Evolutionary conservation across 2,888 invertebrate genomes (phyloP).

Genomic region (Tholera decimalis): DNA sequence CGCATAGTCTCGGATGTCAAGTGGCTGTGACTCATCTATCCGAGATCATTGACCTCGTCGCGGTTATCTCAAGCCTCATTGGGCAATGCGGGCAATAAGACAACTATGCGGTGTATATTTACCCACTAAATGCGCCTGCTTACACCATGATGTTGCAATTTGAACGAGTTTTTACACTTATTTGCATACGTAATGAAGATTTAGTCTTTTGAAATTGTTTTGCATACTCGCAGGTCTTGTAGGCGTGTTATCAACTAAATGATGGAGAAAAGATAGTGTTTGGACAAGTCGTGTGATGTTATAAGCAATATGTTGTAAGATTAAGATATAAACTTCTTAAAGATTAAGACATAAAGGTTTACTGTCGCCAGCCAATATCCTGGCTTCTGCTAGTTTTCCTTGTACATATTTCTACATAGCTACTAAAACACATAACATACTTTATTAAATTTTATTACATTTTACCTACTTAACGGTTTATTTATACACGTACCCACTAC

Average conservation of each 20-base stretch:
- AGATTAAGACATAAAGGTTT: slow-evolving; percentile 24
- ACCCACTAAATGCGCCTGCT: slow-evolving; percentile 45
- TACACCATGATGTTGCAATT: slow-evolving; percentile 56
- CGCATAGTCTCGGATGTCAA: slow-evolving; percentile 68
- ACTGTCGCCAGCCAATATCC: slow-evolving; percentile 10
- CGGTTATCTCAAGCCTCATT: slow-evolving; percentile 64
- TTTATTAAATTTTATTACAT: too few relatives aligned
- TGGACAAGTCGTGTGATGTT: slow-evolving; percentile 15
- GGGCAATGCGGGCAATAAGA: slow-evolving; percentile 44
- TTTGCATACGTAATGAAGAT: slow-evolving; percentile 58
- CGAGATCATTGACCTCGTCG: slow-evolving; percentile 72
- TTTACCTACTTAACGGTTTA: too few relatives aligned
- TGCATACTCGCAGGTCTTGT: slow-evolving; percentile 34
- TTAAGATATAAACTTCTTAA: slow-evolving; percentile 26
- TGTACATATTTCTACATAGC: slow-evolving; percentile 17
- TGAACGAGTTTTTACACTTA: slow-evolving; percentile 50
- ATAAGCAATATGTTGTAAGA: background rate
- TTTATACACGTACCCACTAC: too few relatives aligned
- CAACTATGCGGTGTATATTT: slow-evolving; percentile 47
- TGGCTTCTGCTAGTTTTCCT: slow-evolving; percentile 8
- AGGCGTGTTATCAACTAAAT: slow-evolving; percentile 25
- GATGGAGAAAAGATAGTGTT: slow-evolving; percentile 33
- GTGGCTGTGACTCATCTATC: slow-evolving; percentile 76
- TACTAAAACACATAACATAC: background rate
- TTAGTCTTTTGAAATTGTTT: slow-evolving; percentile 51